A percentile compares a stretch with the other conserved stretches of the same genome.
Evolutionary conservation across 1,140 invertebrate species (phyloP).

Genomic region (Muscidifurax raptorellus): DNA sequence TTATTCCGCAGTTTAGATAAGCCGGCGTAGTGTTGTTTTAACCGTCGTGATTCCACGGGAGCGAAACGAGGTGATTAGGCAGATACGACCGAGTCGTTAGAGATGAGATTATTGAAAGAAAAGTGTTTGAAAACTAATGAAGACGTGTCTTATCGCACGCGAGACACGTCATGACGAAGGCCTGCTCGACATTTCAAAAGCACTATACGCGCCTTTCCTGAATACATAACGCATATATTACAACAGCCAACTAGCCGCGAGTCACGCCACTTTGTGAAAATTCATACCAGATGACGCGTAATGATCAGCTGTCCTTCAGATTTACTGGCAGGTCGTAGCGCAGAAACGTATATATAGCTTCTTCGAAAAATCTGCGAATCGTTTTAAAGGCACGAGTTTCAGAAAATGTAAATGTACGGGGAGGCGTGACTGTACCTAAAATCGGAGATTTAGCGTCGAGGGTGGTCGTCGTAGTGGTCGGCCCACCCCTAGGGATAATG

Average conservation of each 20-base stretch:
- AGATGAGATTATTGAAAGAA: neutral
- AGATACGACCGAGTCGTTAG: neutral
- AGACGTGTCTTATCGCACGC: neutral
- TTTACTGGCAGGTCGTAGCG: no score
- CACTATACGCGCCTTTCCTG: neutral
- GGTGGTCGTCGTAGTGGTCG: no score
- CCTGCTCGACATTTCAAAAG: neutral
- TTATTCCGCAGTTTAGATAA: neutral
- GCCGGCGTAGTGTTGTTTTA: neutral
- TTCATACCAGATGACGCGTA: no score
- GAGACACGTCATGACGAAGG: neutral
- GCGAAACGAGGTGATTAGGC: neutral
- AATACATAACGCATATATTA: neutral
- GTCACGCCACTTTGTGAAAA: no score
- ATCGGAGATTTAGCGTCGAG: neutral
- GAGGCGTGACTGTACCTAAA: constrained; percentile 1
- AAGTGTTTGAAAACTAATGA: neutral
- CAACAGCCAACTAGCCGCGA: no score
- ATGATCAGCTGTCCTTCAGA: no score
- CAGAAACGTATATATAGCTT: no score
- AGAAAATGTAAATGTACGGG: neutral
- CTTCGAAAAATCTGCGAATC: neutral
- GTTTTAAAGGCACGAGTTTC: neutral
- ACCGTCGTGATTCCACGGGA: neutral
- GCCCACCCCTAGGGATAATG: neutral